These are phyloP conservation scores for Nudaria mundana DNA, from an alignment of 2,888 invertebrate species.

Conservation along the genomic window DNA sequence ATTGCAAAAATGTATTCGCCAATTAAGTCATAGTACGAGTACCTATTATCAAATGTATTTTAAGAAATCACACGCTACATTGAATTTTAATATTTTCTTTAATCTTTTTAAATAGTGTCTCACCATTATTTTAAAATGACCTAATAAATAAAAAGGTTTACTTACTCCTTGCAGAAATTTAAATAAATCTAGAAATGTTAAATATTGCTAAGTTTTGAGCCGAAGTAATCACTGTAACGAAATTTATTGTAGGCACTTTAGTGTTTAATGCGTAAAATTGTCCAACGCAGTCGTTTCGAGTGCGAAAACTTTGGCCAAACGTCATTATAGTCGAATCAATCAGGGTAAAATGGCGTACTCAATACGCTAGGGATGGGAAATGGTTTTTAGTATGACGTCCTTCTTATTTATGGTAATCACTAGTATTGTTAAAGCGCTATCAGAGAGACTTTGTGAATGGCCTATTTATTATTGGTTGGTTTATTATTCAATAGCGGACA, in stretches of 20 bases:
- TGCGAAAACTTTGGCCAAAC: slow-evolving; percentile 57
- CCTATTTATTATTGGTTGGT: slow-evolving; percentile 37
- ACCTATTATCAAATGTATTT: too few relatives aligned
- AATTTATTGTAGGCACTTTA: slow-evolving; percentile 64
- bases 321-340: slow-evolving; percentile 74
- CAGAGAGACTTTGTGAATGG: slow-evolving; percentile 15
- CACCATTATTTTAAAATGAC: slow-evolving; percentile 21
- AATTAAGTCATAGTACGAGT: too few relatives aligned
- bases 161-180: slow-evolving; percentile 39
- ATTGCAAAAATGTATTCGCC: too few relatives aligned
- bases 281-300: slow-evolving; percentile 57
- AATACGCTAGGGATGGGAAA: slow-evolving; percentile 45
- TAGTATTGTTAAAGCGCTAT: slow-evolving; percentile 25
- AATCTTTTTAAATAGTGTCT: too few relatives aligned
- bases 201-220: slow-evolving; percentile 54
- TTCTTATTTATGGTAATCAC: slow-evolving; percentile 63
- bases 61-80: too few relatives aligned
- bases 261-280: slow-evolving; percentile 64
- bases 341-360: slow-evolving; percentile 49
- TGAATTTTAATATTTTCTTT: too few relatives aligned
- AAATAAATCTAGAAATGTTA: slow-evolving; percentile 52
- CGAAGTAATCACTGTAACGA: slow-evolving; percentile 53
- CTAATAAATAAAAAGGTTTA: slow-evolving; percentile 42
- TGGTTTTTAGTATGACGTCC: slow-evolving; percentile 42
- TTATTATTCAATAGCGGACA: too few relatives aligned